A percentile compares a stretch with the other conserved stretches of the same genome.
Conservation (phyloP, 2,113 vertebrate genomes). For the Aspidoscelis tigris region DNA sequence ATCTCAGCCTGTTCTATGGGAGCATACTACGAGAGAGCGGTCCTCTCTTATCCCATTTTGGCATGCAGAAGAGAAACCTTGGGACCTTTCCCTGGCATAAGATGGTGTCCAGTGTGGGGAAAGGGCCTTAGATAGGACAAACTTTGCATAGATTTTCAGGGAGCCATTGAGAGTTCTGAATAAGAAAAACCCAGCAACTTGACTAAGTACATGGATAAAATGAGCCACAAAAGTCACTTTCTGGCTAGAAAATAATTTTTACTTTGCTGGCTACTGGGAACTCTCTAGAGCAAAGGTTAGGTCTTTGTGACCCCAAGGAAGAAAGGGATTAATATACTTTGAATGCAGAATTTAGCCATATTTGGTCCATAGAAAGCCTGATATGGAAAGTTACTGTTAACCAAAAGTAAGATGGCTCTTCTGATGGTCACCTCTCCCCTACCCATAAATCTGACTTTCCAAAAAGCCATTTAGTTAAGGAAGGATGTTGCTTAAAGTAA, state of each 20-base stretch:
- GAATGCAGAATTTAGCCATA: background rate
- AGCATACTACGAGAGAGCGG: too few species aligned
- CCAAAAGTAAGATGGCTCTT: too few species aligned
- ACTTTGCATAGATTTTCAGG: background rate
- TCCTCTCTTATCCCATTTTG: too few species aligned
- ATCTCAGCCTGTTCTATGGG: too few species aligned
- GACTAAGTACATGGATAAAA: too few species aligned
- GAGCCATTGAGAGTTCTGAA: background rate
- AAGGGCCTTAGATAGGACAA: background rate
- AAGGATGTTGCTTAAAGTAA: background rate
- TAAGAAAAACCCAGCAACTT: background rate
- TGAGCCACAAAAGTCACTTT: background rate
- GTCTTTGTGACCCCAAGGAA: background rate
- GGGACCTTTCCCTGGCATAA: too few species aligned
- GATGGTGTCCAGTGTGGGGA: too few species aligned
- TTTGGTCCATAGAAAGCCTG: background rate
- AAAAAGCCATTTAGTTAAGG: background rate
- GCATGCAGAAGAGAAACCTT: too few species aligned
- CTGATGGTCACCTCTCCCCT: background rate
- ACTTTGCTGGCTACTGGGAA: too few species aligned
- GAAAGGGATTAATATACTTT: background rate
- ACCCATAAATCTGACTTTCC: background rate
- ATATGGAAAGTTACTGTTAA: background rate
- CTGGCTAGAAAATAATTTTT: background rate
- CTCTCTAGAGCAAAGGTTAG: too few species aligned